Base-by-base conservation (phyloP, 37 sponge, comb jelly and placozoan species). In the Chondrosia reniformis region DNA sequence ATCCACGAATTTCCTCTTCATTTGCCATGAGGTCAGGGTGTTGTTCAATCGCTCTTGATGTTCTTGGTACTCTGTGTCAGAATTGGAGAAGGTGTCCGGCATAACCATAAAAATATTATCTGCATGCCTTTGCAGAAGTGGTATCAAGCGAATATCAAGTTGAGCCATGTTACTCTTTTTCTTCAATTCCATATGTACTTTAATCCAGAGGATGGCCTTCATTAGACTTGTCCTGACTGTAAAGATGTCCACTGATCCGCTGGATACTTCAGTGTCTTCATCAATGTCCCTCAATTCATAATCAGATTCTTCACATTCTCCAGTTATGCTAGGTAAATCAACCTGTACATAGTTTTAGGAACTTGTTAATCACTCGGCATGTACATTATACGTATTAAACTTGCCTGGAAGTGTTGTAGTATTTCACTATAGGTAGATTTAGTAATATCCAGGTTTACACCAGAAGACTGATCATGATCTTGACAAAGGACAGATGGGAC, bases 201-300 rank as follows among this genome's bases (percentile, higher is more conserved):
- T 61, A 22, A 61, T 61, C 63, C 63, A 61, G 63, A 61, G 63
- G 9, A 61, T 61, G 13, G 63, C 63, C n/a, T 61, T 61, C 63
- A 61, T 22, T 22, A 61, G 63, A 28, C 13, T 22, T 61, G 17
- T 22, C 63, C n/a, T 61, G 27, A 28, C 63, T 61, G 13, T 24
- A 28, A 25, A 28, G n/a, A 61, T 61, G 63, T 61, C 63, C 8
- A 61, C 63, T 28, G n/a, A 61, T 12, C n/a, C 9, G 63, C n/a
- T 28, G n/a, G 52, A 19, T 49, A 19, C 15, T 19, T 22, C 13
- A 61, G 13, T 28, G 9, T 61, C 27, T 25, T 61, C 63, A 22
- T 61, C 63, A 61, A 8, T 61, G 9, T 9, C n/a, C n/a, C 27
- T 8, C 63, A 24, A 22, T 61, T 22, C 8, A 28, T 9, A 25